Percentiles rank a stretch among this genome's conserved stretches.
These are phyloP conservation scores for Orthonychiurus folsomi DNA, from an alignment of 2,888 invertebrate species.

Conservation along the genomic window DNA sequence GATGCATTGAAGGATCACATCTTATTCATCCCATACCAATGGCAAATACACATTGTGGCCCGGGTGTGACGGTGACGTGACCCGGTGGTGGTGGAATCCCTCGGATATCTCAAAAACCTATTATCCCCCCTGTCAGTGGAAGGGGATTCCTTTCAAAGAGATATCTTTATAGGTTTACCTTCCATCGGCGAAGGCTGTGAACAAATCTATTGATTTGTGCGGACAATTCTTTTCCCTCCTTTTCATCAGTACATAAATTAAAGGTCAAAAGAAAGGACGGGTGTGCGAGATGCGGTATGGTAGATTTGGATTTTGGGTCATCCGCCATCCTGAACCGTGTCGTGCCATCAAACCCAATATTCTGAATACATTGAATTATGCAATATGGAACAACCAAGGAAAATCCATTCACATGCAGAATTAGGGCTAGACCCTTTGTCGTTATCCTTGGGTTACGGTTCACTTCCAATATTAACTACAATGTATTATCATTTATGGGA, in stretches of 20 bases:
- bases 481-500: not conserved
- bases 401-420: no score
- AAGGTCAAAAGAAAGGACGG: not conserved
- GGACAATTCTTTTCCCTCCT: not conserved
- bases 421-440: no score
- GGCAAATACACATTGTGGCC: no score
- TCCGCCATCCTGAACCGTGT: no score
- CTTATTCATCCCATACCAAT: no score
- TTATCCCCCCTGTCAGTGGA: not conserved
- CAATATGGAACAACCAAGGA: no score
- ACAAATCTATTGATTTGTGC: not conserved
- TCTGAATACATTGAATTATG: no score
- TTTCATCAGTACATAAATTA: not conserved
- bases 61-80: no score
- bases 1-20: not conserved
- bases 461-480: not conserved
- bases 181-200: not conserved
- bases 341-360: no score
- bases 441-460: not conserved
- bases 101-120: not conserved
- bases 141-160: not conserved
- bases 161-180: slow-evolving; percentile 1
- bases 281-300: not conserved
- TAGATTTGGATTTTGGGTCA: no score
- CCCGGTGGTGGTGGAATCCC: no score